Conservation (phyloP, 2,888 invertebrate genomes). For the Ophion ellenae region DNA sequence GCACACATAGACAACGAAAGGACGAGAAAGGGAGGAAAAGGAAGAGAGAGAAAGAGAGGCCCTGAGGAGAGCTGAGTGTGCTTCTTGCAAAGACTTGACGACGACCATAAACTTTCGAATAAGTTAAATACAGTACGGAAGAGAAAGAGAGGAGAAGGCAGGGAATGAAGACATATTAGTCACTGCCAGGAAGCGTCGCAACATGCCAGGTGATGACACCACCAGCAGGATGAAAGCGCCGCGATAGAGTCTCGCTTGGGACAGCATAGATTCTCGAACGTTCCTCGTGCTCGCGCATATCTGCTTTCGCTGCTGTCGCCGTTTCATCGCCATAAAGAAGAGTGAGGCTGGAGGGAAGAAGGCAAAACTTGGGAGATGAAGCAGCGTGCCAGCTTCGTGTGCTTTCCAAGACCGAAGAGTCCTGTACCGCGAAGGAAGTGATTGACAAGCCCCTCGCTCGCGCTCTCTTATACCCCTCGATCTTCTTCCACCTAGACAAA, state of each 20-base stretch:
- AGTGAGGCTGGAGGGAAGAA: constrained; percentile 31
- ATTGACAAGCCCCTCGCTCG: constrained; percentile 43
- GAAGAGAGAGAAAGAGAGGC: not conserved
- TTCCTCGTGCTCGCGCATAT: constrained; percentile 20
- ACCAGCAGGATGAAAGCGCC: constrained; percentile 56
- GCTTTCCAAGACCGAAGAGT: constrained; percentile 24
- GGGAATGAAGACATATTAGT: constrained; percentile 78
- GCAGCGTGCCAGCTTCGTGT: constrained; percentile 31
- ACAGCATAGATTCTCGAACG: constrained; percentile 57
- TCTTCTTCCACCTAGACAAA: constrained; percentile 16
- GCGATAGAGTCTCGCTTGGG: constrained; percentile 50
- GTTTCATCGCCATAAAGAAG: constrained; percentile 51
- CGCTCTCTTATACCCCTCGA: constrained; percentile 4
- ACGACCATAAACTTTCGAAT: constrained; percentile 81
- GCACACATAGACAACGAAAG: not conserved
- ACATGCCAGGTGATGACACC: constrained; percentile 64
- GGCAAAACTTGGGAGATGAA: constrained; percentile 48
- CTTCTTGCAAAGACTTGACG: constrained; percentile 78
- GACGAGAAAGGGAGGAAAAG: constrained; percentile 5
- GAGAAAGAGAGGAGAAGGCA: constrained; percentile 54
- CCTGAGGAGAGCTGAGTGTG: constrained; percentile 63
- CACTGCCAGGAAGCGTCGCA: constrained; percentile 66
- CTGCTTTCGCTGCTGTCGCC: constrained; percentile 46
- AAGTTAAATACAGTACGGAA: constrained; percentile 78
- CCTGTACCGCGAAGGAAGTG: constrained; percentile 37